Base-by-base conservation (phyloP, 2,113 vertebrate species). In the Bostrychus sinensis region DNA sequence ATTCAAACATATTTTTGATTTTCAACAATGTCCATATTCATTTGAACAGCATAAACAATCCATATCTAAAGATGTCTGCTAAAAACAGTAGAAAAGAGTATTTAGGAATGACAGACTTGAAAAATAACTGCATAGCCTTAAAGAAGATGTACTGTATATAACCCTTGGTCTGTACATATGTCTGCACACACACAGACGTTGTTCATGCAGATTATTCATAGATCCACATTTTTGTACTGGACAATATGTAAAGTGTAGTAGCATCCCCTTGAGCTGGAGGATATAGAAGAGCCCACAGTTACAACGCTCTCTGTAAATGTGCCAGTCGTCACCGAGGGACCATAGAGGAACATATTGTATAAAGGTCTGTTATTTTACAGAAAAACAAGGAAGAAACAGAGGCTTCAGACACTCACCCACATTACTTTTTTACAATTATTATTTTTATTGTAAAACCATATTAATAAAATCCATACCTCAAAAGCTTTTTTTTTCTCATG, bases 81-180 rank as follows among this genome's bases (percentile, higher is more conserved):
- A 75, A 60, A 83, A 81, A 83, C 74, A 68, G 80, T 89, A 86
- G 67, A 88, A 91, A 88, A 86, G 56, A 84, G 61, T 26, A 59
- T 46, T 53, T 70, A 74, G 62, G 75, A 78, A 83, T 75, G 28
- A 84, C 54, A 73, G 64, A 67, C 75, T 66, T 39, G 41, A 75
- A 83, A 82, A 79, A 84, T 30, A 75, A 80, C 72, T 91, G 84
- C 89, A 90, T 86, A 86, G 82, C 65, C 73, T 79, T 70, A 70
- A 36, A 72, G 50, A 28, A 77, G 45, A 82, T 65, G 69, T 45
- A 73, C 53, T n/a, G n/a, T n/a, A n/a, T n/a, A 53, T 26, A 67
- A 77, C 57, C 61, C 69, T 66, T 62, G 63, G 43, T 70, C 63
- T 51, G 43, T 46, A 32, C 30, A 32, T 32, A 32, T 32, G 50